A percentile compares a stretch with the other conserved stretches of the same genome.
Evolutionary conservation across 2,113 vertebrate genomes (phyloP).

Genomic region (Theristicus caerulescens): DNA sequence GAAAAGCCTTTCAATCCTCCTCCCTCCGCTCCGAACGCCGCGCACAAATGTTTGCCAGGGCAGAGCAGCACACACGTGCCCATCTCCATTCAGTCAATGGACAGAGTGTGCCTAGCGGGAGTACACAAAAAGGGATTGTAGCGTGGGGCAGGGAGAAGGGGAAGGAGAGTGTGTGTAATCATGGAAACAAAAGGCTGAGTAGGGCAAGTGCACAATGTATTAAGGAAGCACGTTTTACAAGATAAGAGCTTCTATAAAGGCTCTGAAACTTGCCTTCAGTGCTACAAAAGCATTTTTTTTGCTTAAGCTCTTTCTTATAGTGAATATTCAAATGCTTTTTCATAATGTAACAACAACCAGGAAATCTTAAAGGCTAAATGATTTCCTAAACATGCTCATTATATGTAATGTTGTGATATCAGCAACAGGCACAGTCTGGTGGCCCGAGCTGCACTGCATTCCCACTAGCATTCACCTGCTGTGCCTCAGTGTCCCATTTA

Average conservation of each 20-base stretch:
- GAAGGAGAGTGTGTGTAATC: not conserved
- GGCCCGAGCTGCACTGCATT: not conserved
- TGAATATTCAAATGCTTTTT: not conserved
- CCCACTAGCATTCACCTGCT: not conserved
- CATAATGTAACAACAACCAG: not conserved
- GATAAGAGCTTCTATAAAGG: not conserved
- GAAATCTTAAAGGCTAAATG: not conserved
- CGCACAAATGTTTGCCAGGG: not conserved
- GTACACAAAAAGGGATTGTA: not conserved
- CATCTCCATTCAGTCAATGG: not conserved
- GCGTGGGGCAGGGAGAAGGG: not conserved
- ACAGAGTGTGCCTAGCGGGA: not conserved
- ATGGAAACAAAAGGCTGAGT: not conserved
- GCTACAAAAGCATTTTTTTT: not conserved
- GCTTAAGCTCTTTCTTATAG: not conserved
- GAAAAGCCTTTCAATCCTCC: not conserved
- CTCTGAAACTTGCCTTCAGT: not conserved
- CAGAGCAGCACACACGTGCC: not conserved
- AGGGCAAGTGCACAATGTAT: not conserved
- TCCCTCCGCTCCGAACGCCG: rapidly evolving
- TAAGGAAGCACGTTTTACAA: not conserved
- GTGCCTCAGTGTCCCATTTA: not conserved
- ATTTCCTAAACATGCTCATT: not conserved
- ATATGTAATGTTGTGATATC: not conserved
- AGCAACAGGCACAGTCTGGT: not conserved